Evolutionary conservation across 2,113 vertebrate species (phyloP).

Genomic region (Callospermophilus lateralis): DNA sequence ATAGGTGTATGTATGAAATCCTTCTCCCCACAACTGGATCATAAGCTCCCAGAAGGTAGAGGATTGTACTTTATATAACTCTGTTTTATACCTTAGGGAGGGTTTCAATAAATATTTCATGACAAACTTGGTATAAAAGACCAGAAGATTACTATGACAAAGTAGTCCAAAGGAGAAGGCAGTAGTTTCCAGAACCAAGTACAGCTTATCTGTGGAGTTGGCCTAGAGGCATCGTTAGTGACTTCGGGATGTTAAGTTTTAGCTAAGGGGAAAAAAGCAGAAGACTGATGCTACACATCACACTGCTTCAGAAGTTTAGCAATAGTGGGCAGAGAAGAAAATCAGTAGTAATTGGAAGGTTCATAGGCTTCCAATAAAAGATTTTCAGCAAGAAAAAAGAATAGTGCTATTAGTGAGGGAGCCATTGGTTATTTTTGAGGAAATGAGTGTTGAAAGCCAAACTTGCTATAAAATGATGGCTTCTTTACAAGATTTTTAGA

Average conservation of each 20-base stretch:
- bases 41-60: background rate
- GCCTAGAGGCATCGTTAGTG: background rate
- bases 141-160: background rate
- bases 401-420: background rate
- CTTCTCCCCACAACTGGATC: background rate
- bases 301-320: background rate
- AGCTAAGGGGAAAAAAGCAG: background rate
- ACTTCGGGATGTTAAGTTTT: background rate
- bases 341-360: background rate
- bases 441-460: background rate
- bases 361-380: background rate
- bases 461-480: background rate
- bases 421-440: background rate
- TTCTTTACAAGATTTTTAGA: background rate
- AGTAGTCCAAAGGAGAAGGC: background rate
- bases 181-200: background rate
- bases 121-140: background rate
- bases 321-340: background rate
- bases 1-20: background rate
- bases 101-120: background rate
- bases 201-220: background rate
- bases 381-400: background rate
- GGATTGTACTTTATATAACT: background rate
- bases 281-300: background rate
- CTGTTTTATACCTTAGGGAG: background rate